Evolutionary conservation across 2,888 invertebrate species (phyloP).

Genomic region (Eueremaeus valkanovi): DNA sequence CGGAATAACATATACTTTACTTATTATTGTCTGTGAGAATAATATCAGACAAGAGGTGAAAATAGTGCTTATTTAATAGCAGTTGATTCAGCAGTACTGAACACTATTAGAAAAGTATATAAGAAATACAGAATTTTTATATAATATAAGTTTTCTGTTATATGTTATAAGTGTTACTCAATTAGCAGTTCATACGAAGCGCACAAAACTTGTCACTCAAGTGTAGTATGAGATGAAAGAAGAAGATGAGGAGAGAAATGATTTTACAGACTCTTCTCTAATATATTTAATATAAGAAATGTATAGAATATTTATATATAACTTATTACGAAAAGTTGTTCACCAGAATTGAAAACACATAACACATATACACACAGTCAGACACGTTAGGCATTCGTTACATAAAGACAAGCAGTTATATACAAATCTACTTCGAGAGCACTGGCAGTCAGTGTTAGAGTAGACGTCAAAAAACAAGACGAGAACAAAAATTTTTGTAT

Average conservation of each 20-base stretch:
- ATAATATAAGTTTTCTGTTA: not conserved
- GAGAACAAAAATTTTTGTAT: not conserved
- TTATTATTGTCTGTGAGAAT: not conserved
- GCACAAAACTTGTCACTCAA: not conserved
- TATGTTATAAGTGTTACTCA: not conserved
- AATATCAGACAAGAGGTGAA: not conserved
- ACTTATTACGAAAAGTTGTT: not conserved
- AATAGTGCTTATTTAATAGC: not conserved
- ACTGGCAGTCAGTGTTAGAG: not conserved
- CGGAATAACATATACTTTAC: not conserved
- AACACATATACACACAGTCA: too few relatives aligned
- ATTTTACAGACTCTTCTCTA: not conserved
- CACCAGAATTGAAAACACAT: not conserved
- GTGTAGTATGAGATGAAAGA: not conserved
- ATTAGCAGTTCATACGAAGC: not conserved
- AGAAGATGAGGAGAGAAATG: not conserved
- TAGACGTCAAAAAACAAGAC: not conserved
- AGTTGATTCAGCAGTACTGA: too few relatives aligned
- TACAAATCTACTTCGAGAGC: too few relatives aligned
- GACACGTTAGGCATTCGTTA: not conserved
- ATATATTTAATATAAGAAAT: not conserved
- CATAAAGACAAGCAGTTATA: too few relatives aligned
- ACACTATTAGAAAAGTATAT: too few relatives aligned
- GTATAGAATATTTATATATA: not conserved
- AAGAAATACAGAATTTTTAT: not conserved